Base-by-base conservation (phyloP, 2,113 vertebrate genomes). In the Apaloderma vittatum region DNA sequence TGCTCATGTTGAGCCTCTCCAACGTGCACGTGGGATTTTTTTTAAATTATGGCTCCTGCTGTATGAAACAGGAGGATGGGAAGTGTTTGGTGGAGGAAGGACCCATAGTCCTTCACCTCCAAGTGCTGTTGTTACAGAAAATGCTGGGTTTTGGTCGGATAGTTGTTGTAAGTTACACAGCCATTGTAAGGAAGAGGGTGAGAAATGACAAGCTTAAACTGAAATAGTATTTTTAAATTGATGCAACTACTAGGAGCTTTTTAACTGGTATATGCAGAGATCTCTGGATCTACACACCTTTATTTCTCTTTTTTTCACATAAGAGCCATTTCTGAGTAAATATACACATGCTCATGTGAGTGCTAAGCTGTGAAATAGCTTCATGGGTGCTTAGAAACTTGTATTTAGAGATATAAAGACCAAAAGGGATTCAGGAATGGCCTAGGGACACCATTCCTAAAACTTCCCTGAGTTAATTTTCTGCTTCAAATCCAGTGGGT, bases 21-120 rank as follows among this genome's bases (percentile, higher is more conserved):
- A 3, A 3, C 2, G 0, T 1, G 7, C 52, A 3, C 0, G 0
- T 46, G 34, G 0, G 0, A 7, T 6, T 37, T 52, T 54, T 52
- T 21, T 59, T 23, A 9, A 30, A 10, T 0, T 2, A 9, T 7
- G 21, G 34, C n/a, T 12, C 40, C 59, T 55, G 24, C 10, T 34
- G 4, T 4, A 3, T 9, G 4, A 4, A 36, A 15, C 1, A 6
- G 32, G 24, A 24, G 65, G 57, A 0, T 75, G 77, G 40, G 32
- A 65, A 14, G 34, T 5, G 51, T 20, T 43, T 8, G 43, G 27
- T 27, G 65, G 65, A 70, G 46, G 34, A n/a, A 55, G 61, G 46
- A 15, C 61, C 3, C 18, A 4, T 10, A 73, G 51, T 15, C 29
- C 21, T 55, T 49, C 3, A 2, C 34, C 45, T 46, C 65, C 12